phyloP scores from a whole-genome alignment of 2,888 invertebrate genomes.

The Trissolcus japonicus region DNA sequence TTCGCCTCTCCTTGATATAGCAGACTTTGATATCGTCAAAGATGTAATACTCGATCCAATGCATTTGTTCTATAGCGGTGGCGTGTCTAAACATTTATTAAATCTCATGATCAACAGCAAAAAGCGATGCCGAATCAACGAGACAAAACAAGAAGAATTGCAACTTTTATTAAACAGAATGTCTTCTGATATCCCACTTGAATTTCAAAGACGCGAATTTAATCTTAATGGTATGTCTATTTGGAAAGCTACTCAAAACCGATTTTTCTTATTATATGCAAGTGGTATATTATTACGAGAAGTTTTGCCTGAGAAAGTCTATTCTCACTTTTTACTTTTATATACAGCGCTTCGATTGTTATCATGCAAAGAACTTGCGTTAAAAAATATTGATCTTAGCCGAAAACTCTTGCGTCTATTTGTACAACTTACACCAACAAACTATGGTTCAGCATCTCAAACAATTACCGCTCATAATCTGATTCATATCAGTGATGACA shows the following conservation, averaged over 20 bases:
- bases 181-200: no score
- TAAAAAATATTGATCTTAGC: neutral
- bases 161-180: no score
- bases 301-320: neutral
- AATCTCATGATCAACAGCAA: no score
- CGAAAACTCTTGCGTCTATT: neutral
- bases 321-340: neutral
- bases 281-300: no score
- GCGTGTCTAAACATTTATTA: neutral
- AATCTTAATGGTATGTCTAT: no score
- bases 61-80: neutral
- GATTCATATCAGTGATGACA: neutral
- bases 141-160: no score
- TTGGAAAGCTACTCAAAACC: no score
- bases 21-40: neutral
- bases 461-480: neutral
- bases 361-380: neutral
- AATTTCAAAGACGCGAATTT: no score
- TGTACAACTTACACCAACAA: neutral
- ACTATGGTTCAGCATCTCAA: neutral
- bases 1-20: neutral
- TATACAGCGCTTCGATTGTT: neutral
- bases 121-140: no score
- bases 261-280: no score
- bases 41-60: no score